These are phyloP conservation scores for Piliocolobus tephrosceles DNA, from an alignment of 2,113 vertebrate species.

Conservation along the genomic window DNA sequence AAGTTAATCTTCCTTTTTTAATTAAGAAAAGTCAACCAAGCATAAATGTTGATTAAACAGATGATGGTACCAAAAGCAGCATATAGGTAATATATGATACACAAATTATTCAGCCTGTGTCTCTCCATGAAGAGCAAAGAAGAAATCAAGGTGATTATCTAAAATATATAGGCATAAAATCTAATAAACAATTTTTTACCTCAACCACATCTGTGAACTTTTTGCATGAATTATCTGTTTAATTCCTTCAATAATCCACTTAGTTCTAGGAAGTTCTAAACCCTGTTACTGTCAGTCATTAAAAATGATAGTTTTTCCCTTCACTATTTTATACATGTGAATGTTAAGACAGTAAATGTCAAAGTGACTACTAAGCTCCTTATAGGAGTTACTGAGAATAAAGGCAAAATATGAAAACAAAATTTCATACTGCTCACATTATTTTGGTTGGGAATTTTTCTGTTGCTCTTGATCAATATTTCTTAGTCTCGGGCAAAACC, in stretches of 20 bases:
- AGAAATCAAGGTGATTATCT: slow-evolving; percentile 42
- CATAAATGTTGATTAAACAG: slow-evolving; percentile 75
- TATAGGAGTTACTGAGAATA: not conserved
- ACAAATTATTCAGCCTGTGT: slow-evolving; percentile 36
- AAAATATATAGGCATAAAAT: not conserved
- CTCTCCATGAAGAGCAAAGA: slow-evolving; percentile 16
- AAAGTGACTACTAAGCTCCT: not conserved
- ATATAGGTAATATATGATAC: slow-evolving; percentile 65
- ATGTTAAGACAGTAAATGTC: not conserved
- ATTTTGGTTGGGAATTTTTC: not conserved
- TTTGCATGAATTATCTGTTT: not conserved
- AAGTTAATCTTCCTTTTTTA: slow-evolving; percentile 75
- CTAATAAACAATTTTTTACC: not conserved
- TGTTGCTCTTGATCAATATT: not conserved
- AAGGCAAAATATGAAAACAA: slow-evolving; percentile 25
- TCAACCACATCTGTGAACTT: not conserved
- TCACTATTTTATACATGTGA: not conserved
- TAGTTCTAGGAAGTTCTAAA: not conserved
- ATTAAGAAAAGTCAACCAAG: slow-evolving; percentile 81
- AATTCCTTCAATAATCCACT: not conserved
- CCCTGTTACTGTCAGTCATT: not conserved
- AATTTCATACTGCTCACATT: not conserved
- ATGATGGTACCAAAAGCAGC: not conserved
- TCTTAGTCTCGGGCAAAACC: not conserved
- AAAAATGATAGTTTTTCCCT: not conserved